Percentiles rank a stretch among this genome's conserved stretches.
Evolutionary conservation across 2,113 vertebrate genomes (phyloP).

Genomic region (Ctenomys sociabilis): DNA sequence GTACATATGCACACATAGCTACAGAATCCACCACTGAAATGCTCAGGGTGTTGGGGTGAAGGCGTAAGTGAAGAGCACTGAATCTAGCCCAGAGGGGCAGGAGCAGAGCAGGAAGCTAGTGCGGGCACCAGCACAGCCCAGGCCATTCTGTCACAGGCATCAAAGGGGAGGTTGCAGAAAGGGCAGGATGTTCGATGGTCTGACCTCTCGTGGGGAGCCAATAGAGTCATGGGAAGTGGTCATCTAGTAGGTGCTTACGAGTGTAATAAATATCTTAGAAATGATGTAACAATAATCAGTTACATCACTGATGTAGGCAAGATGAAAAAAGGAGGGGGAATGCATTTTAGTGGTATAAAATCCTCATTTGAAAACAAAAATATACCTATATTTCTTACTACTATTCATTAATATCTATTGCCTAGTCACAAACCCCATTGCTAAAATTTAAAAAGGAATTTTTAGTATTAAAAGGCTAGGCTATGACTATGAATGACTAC

Average conservation of each 20-base stretch:
- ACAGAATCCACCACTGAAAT: not conserved
- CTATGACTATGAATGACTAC: not conserved
- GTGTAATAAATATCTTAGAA: not conserved
- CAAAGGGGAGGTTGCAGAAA: not conserved
- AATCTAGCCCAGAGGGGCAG: not conserved
- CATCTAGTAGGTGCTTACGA: not conserved
- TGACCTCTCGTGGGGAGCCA: too few species aligned
- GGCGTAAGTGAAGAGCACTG: not conserved
- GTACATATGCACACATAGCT: not conserved
- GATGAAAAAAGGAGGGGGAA: not conserved
- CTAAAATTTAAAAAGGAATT: not conserved
- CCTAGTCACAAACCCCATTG: not conserved
- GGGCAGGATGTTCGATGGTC: fast-evolving
- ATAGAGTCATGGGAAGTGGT: not conserved
- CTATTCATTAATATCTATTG: not conserved
- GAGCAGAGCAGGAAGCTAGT: not conserved
- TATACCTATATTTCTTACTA: not conserved
- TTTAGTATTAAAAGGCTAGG: not conserved
- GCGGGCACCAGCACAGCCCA: fast-evolving
- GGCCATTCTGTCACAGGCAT: not conserved
- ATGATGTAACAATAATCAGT: not conserved
- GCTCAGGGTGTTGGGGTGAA: not conserved
- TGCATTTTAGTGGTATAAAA: not conserved
- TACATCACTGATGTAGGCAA: not conserved
- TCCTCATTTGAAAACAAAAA: not conserved